These are phyloP conservation scores for Lucilia cuprina DNA, from an alignment of 1,140 invertebrate species.

Conservation along the genomic window DNA sequence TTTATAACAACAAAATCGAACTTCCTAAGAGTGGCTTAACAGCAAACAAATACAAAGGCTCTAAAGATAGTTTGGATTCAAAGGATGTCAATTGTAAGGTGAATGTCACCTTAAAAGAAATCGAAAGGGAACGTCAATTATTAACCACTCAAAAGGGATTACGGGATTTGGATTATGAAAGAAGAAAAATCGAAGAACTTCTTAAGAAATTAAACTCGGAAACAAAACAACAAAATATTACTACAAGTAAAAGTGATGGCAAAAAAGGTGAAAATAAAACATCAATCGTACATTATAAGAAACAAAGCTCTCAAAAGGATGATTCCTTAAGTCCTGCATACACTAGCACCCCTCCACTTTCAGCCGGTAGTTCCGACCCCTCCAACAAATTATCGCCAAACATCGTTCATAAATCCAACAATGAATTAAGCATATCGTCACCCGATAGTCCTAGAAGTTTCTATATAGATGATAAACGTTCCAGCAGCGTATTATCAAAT, in stretches of 20 bases:
- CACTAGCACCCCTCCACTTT: neutral
- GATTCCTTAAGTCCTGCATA: neutral
- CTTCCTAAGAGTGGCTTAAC: constrained; percentile 32
- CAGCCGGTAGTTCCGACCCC: neutral
- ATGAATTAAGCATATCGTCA: neutral
- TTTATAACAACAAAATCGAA: constrained; percentile 63
- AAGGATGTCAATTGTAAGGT: constrained; percentile 66
- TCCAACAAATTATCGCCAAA: neutral
- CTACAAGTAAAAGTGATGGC: neutral
- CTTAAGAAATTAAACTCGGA: neutral
- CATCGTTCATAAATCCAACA: neutral
- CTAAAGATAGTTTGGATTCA: neutral
- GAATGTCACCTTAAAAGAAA: constrained; percentile 87
- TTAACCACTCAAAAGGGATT: constrained; percentile 63
- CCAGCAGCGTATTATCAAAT: constrained; percentile 50
- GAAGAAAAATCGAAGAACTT: neutral
- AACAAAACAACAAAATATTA: neutral
- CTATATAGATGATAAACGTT: neutral
- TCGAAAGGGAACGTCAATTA: constrained; percentile 84
- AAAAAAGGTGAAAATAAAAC: neutral
- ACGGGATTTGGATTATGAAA: neutral
- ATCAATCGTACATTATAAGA: neutral
- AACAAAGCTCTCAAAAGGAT: neutral
- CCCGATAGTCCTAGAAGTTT: constrained; percentile 13
- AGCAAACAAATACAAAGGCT: neutral